Base-by-base conservation (phyloP, 2,888 invertebrate genomes). In the Rhynchonema sp. region DNA sequence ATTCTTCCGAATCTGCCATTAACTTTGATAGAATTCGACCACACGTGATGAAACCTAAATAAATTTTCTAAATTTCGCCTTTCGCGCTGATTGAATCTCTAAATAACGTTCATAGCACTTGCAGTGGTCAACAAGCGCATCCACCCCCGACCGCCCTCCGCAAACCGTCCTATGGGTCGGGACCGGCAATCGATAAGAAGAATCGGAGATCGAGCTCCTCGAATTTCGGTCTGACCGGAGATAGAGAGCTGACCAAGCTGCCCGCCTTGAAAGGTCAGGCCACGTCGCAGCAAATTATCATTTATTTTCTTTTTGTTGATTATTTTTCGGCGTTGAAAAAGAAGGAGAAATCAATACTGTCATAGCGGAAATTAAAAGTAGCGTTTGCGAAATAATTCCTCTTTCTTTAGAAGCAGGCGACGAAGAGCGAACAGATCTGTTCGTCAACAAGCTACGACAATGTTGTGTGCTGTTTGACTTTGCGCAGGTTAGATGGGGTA, bases 401-500 rank as follows among this genome's bases (percentile, higher is more conserved):
- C 85, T 38, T 9, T 9, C 61, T 64, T 13, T 59, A 68, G 67
- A 67, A 28, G 62, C 63, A 25, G 63, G 63, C 2, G 61, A 60
- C 23, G 52, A 60, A 13, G 94, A 96, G 75, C 85, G 91, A 71
- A 96, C 96, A 77, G 91, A 92, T 66, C 78, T 98, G 66, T 94
- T 98, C 77, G 84, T 94, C 67, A 86, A 91, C 74, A 98, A 98
- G 79, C 79, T 99, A 69, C 84, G 88, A 68, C 96, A 98, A 80
- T 98, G 98, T 77, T 91, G 91, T 77, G 89, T 94, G 67, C 83
- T 94, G 64, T 99, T 96, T 80, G 98, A 99, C 80, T 99, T 99
- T 78, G 64, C 70, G 9, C 85, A n/a, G n/a, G n/a, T n/a, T n/a
- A n/a, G n/a, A n/a, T n/a, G n/a, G n/a, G n/a, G n/a, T n/a, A n/a